Percentiles rank a stretch among this genome's conserved stretches.
Evolutionary conservation across 2,888 invertebrate genomes (phyloP).

Genomic region (Brachypterus glaber): DNA sequence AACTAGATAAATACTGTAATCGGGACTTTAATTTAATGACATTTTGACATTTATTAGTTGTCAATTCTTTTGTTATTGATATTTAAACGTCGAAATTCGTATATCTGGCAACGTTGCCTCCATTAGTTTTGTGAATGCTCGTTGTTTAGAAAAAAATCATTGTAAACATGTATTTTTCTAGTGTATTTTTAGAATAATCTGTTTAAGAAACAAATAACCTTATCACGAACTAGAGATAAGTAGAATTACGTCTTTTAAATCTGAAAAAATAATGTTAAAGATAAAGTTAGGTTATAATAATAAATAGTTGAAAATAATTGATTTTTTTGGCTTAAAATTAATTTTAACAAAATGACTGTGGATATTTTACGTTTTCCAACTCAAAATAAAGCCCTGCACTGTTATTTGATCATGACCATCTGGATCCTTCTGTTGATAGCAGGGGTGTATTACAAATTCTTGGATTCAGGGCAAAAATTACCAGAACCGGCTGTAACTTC

Average conservation of each 20-base stretch:
- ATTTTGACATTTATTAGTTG: too few relatives aligned
- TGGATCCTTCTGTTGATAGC: constrained; percentile 75
- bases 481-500: constrained; percentile 26
- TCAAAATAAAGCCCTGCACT: constrained; percentile 71
- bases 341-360: constrained; percentile 26
- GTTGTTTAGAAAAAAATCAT: too few relatives aligned
- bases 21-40: too few relatives aligned
- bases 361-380: constrained; percentile 46
- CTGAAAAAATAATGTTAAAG: constrained; percentile 9
- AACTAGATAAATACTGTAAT: too few relatives aligned
- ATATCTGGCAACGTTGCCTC: too few relatives aligned
- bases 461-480: constrained; percentile 41
- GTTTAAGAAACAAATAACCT: too few relatives aligned
- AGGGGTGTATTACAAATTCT: constrained; percentile 71
- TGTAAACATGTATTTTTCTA: constrained; percentile 18
- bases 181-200: constrained; percentile 18
- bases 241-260: too few relatives aligned
- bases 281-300: constrained; percentile 13
- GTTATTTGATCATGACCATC: constrained; percentile 68
- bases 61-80: too few relatives aligned
- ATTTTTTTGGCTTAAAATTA: not conserved
- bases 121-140: too few relatives aligned
- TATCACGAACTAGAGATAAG: too few relatives aligned
- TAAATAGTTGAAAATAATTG: constrained; percentile 1
- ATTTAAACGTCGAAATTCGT: too few relatives aligned